Evolutionary conservation across 2,113 vertebrate species (phyloP), one percentile per base, ranked within the genome.

Genomic region (Oenanthe melanoleuca): DNA sequence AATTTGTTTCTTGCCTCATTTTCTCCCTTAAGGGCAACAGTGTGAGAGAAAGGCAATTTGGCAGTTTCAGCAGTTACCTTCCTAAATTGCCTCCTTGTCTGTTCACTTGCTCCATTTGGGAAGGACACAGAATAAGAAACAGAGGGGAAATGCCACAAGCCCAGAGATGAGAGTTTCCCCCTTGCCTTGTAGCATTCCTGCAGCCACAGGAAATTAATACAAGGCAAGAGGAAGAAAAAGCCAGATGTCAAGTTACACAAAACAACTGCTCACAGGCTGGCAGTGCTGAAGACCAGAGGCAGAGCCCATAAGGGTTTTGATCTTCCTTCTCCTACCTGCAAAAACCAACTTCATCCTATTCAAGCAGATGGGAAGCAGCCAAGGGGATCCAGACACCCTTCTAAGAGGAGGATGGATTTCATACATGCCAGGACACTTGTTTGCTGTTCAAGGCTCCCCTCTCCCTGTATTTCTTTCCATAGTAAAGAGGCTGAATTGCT

Each of bases 131-230:
- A 86, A 86, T 8, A 34, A 86, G 47, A 66, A 90, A 86, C 56
- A 88, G 34, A 71, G 16, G 66, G 73, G 61, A 77, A 96, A 87
- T 69, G 66, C 80, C 71, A 86, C 57, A 84, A 9, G 3, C 13
- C 1, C 19, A 79, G 40, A 82, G 45, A 47, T 4, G 4, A 52
- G 37, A 33, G 47, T 12, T 90, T 29, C 45, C 42, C 74, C 59
- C 21, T 88, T 50, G 63, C 67, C 47, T 61, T 61, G 66, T 3
- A 31, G 79, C 88, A 55, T 71, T 93, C 66, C 63, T 4, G 3
- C 63, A 86, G 59, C 66, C 75, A 66, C 74, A 73, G 90, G 90
- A 89, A 86, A 94, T 83, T 65, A 88, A 75, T 87, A 72, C 40
- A 64, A 89, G 92, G 81, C 53, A 75, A 73, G 64, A 77, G 53